Base-by-base conservation (phyloP, 2,113 vertebrate species). In the Lycaon pictus region DNA sequence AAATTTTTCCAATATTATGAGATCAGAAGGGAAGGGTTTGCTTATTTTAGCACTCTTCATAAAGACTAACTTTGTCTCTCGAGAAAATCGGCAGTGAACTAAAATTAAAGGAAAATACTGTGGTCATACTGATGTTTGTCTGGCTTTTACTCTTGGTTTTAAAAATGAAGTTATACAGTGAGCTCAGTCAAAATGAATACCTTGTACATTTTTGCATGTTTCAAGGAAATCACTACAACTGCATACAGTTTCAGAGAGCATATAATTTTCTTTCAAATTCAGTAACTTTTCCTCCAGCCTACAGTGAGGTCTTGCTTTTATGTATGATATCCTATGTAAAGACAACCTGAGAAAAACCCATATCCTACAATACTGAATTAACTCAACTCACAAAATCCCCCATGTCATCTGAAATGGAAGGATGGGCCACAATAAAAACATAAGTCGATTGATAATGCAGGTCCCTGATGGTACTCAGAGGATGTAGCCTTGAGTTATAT, bases 11-110 rank as follows among this genome's bases (percentile, higher is more conserved):
- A 98, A 95, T 83, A 95, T 93, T 95, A 97, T 98, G 98, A 98
- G 94, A 98, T 98, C 97, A 98, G 95, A 97, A 97, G 88, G 96
- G 91, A 98, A 98, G 93, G 92, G 88, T 89, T 95, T 95, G 96
- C 97, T 98, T 98, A 98, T 98, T 98, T 98, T 98, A 98, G 98
- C 95, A 89, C 63, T 91, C 98, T 98, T 98, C 97, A 98, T 97
- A 98, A 98, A 98, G 98, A 92, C 92, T 82, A 94, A 97, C 97
- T 98, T 97, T 98, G 98, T 98, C 95, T 97, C 95, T 97, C 82
- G 95, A 98, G 93, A 97, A 98, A 97, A 98, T 96, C 95, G 97
- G 90, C 88, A 98, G 97, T 43, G 95, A 98, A 87, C 92, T 96
- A 84, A 97, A 97, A 97, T 93, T 95, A 97, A 96, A 98, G 96